Conservation (phyloP, 2,113 vertebrate species). For the Solenodon paradoxus region DNA sequence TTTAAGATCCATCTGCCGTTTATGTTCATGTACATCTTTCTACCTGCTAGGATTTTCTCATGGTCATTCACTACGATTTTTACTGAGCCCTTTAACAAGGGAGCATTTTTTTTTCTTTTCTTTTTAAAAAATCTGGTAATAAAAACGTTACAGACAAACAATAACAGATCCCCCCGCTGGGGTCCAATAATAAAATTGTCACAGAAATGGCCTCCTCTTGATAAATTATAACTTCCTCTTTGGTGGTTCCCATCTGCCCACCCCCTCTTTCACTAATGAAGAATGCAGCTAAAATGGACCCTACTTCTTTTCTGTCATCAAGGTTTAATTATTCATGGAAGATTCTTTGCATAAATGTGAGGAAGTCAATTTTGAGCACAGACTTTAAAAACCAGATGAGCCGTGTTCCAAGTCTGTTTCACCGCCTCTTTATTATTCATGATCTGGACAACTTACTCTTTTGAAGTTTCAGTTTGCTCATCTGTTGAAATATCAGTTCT, state of each 20-base stretch:
- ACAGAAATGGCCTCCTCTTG: neutral
- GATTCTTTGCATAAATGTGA: neutral
- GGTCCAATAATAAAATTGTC: neutral
- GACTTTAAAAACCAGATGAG: neutral
- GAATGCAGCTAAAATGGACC: neutral
- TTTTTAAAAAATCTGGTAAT: neutral
- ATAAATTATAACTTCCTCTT: neutral
- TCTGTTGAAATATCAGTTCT: neutral
- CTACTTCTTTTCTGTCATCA: neutral
- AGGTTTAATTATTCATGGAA: no score
- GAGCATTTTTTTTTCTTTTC: neutral
- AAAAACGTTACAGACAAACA: neutral
- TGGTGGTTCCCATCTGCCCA: rapidly evolving
- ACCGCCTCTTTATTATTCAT: neutral
- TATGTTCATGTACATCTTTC: no score
- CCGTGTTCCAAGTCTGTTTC: neutral
- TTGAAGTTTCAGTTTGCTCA: neutral
- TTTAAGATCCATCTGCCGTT: neutral
- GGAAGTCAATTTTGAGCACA: neutral
- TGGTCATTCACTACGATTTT: neutral
- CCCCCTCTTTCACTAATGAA: no score
- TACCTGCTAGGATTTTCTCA: neutral
- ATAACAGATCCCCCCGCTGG: neutral
- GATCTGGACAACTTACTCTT: neutral
- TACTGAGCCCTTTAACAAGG: neutral